Conservation (phyloP, 2,888 invertebrate species). For the Drosophila nr. perissopoda region DNA sequence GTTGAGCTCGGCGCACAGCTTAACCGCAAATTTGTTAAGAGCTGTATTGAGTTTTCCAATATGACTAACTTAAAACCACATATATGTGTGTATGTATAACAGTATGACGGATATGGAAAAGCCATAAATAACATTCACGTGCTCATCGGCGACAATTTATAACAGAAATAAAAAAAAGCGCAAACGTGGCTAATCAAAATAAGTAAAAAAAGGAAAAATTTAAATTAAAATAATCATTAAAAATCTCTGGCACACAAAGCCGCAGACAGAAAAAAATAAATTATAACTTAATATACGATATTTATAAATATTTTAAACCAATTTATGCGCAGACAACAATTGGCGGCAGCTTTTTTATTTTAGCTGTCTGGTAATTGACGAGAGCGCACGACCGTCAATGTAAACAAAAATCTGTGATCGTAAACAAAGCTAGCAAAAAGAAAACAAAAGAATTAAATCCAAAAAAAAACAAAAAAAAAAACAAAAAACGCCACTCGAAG, state of each 20-base stretch:
- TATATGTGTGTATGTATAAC: conserved; percentile 3
- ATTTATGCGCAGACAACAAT: conserved; percentile 15
- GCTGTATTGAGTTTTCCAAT: conserved; percentile 31
- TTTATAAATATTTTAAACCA: conserved; percentile 42
- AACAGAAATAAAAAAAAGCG: not conserved
- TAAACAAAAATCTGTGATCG: conserved; percentile 50
- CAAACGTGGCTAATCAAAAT: conserved; percentile 6
- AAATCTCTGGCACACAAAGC: conserved; percentile 14
- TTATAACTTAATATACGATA: conserved; percentile 42
- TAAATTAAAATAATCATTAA: conserved; percentile 27
- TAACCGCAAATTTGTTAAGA: conserved; percentile 42
- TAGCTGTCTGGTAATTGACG: conserved; percentile 33
- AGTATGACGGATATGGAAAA: conserved; percentile 1
- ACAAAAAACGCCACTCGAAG: conserved; percentile 12
- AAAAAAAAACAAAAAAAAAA: conserved; percentile 7
- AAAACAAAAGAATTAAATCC: conserved; percentile 26
- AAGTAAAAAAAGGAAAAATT: conserved; percentile 5
- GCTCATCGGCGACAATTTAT: conserved; percentile 10
- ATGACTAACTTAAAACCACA: conserved; percentile 26
- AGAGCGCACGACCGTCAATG: conserved; percentile 56
- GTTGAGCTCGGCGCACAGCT: conserved; percentile 27
- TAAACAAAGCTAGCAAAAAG: conserved; percentile 33
- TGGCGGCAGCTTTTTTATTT: not conserved
- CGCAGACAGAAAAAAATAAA: conserved; percentile 16
- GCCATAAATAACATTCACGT: conserved; percentile 6